These are phyloP conservation scores for Xylota sylvarum DNA, from an alignment of 2,888 invertebrate genomes.

Conservation along the genomic window DNA sequence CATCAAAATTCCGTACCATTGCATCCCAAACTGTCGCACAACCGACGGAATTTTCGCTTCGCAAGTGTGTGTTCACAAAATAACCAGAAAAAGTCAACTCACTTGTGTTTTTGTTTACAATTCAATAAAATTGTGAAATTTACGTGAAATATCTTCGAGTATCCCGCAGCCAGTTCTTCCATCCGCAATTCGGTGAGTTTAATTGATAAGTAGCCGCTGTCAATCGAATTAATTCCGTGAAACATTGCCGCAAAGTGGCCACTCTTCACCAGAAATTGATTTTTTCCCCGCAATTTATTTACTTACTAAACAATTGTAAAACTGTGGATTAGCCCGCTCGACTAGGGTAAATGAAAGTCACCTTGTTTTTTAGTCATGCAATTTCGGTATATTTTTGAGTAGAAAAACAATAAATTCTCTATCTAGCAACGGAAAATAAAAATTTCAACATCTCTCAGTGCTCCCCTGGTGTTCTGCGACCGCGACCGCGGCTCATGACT, in stretches of 20 bases:
- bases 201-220: conserved; percentile 53
- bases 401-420: conserved; percentile 66
- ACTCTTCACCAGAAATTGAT: conserved; percentile 58
- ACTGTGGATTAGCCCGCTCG: not conserved
- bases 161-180: not conserved
- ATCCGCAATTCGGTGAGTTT: conserved; percentile 61
- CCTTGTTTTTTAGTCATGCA: conserved; percentile 6
- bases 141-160: not conserved
- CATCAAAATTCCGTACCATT: conserved; percentile 29
- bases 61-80: conserved; percentile 53
- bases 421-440: conserved; percentile 55
- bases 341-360: conserved; percentile 58
- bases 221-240: conserved; percentile 28
- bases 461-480: not conserved
- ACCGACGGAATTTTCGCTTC: conserved; percentile 60
- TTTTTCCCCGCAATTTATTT: conserved; percentile 57
- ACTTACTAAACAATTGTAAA: conserved; percentile 1
- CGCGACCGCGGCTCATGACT: conserved; percentile 30
- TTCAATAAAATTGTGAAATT: conserved; percentile 37
- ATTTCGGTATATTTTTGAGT: conserved; percentile 56
- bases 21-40: conserved; percentile 45
- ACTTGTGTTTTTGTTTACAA: conserved; percentile 69
- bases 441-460: not conserved
- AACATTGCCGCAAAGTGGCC: conserved; percentile 13
- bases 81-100: conserved; percentile 31